Base-by-base conservation (phyloP, 1,140 invertebrate species). In the Theocolax elegans region DNA sequence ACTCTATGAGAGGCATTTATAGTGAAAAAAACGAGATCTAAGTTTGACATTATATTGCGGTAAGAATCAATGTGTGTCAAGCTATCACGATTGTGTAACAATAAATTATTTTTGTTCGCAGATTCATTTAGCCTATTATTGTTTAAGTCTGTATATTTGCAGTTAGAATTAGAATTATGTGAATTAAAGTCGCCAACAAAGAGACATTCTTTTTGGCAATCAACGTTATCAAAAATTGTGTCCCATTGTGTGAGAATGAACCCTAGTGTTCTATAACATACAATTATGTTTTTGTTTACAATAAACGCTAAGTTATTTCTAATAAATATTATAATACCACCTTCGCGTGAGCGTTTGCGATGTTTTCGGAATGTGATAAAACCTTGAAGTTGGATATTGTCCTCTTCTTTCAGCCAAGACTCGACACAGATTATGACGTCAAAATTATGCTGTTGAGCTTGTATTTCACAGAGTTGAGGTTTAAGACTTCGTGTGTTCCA, bases 401-500 rank as follows among this genome's bases (percentile, higher is more conserved):
- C 21, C 2, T n/a, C n/a, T n/a, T 21, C 13, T 8, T 44, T 65
- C 0, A 64, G 29, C 68, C 68, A 71, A 7, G 60, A 19, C 59
- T 58, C 62, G 0, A 42, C 65, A 46, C 53, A 44, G 13, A 67
- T 56, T 7, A 56, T 56, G 1, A 67, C 19, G n/a, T 65, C 62
- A 15, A 59, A 1, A 38, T 49, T 38, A 7, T 58, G 21, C 1
- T 64, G 13, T 0, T 31, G 2, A 23, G 19, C 1, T 2, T 15
- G 42, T 17, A 70, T 1, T 3, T 64, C 60, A 9, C 7, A 3
- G 3, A 48, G 6, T 7, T 25, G 19, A 3, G 3, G 23, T 12
- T n/a, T 21, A n/a, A 62, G 0, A 23, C 42, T 62, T 46, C 59
- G 4, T 0, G 59, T 19, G 9, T 62, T 62, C 59, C 59, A 62